Evolutionary conservation across 2,888 invertebrate species (phyloP).

Genomic region (Aricia artaxerxes): DNA sequence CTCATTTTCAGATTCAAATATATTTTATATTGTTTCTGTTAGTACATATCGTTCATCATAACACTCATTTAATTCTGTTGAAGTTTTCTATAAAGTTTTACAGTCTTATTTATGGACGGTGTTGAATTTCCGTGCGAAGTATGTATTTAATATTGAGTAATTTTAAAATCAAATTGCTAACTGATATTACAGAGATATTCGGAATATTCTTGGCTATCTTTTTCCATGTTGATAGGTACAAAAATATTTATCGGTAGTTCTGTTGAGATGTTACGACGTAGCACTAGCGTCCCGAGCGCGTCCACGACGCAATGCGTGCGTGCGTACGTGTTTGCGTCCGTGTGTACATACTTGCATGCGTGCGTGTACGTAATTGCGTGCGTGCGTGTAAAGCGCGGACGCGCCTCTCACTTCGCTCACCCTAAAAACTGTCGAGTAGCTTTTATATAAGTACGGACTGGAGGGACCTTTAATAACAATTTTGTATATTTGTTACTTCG

Average conservation of each 20-base stretch:
- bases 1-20: background rate
- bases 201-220: conserved; percentile 21
- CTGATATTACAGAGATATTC: background rate
- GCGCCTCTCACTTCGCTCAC: conserved; percentile 16
- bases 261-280: conserved; percentile 28
- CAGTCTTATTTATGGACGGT: background rate
- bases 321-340: background rate
- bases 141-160: background rate
- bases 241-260: conserved; percentile 30
- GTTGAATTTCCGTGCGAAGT: background rate
- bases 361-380: background rate
- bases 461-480: conserved; percentile 32
- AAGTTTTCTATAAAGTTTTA: background rate
- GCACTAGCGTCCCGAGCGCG: conserved; percentile 14
- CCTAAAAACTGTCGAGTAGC: conserved; percentile 30
- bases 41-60: too few species aligned
- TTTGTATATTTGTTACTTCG: conserved; percentile 29
- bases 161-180: background rate
- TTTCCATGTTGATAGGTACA: conserved; percentile 20
- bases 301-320: background rate
- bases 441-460: conserved; percentile 32
- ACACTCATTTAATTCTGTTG: background rate
- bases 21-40: background rate
- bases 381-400: background rate
- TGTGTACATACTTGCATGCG: background rate